These are phyloP conservation scores for Numida meleagris DNA, from an alignment of 2,113 vertebrate species.

Conservation along the genomic window DNA sequence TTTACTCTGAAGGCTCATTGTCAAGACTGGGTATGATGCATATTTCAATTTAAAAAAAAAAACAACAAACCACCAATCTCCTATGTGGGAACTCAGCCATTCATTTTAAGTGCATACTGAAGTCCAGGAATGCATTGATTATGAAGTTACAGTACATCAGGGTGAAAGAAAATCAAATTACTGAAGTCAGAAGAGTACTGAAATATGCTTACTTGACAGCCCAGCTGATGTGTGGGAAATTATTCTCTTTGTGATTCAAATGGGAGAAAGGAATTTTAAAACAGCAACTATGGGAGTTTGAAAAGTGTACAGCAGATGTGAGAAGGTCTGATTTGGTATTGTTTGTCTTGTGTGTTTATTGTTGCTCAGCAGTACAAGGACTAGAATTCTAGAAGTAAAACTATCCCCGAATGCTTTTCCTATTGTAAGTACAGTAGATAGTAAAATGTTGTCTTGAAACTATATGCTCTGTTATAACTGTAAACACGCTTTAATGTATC, in stretches of 20 bases:
- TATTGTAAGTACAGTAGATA: not conserved
- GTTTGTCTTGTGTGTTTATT: not conserved
- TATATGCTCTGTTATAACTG: not conserved
- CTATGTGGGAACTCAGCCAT: not conserved
- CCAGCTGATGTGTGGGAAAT: slow-evolving; percentile 64
- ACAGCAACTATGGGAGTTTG: slow-evolving; percentile 7
- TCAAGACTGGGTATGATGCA: not conserved
- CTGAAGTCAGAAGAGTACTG: slow-evolving; percentile 9
- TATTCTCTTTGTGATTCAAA: slow-evolving; percentile 61
- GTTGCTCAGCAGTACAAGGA: not conserved
- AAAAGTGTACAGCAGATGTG: slow-evolving; percentile 35
- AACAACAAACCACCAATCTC: not conserved
- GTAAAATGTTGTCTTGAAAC: not conserved
- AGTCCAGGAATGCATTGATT: slow-evolving; percentile 21
- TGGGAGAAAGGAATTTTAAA: slow-evolving; percentile 42
- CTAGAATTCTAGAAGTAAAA: not conserved
- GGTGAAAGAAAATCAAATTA: slow-evolving; percentile 41
- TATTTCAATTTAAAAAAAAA: not conserved
- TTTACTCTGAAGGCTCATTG: not conserved
- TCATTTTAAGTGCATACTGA: slow-evolving; percentile 6
- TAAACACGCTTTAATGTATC: not conserved
- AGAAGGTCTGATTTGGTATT: not conserved
- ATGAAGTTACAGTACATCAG: slow-evolving; percentile 22
- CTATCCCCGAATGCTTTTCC: not conserved
- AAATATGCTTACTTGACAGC: slow-evolving; percentile 53